Evolutionary conservation across 2,797 vertebrate genomes (phyloP), one percentile per base, ranked within the genome.

Genomic region (Valencia hispanica): DNA sequence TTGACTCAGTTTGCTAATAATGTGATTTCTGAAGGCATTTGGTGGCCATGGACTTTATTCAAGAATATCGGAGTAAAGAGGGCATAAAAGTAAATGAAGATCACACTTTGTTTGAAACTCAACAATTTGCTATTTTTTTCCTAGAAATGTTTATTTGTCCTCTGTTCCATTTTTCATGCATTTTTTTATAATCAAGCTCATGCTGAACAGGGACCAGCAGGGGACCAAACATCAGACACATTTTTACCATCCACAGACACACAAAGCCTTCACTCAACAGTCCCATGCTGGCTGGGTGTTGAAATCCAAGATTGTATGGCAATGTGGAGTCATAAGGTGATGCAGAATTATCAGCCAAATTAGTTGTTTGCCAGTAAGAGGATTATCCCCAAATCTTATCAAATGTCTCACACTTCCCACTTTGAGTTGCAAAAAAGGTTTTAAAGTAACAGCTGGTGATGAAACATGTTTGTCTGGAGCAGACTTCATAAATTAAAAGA

Each of bases 331-430:
- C 89, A 90, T 87, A 89, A 89, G 86, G 86, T 93, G 92, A 93
- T 84, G 57, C 86, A 68, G 89, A 93, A 93, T 94, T 94, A 94
- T 95, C 93, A 88, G 92, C 79, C 83, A 94, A 95, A 95, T 95
- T 77, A 94, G 92, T 90, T 94, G 93, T 94, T 95, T 95, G 93
- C 88, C 79, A 81, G 83, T 94, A 95, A 95, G 91, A 92, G 82
- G 94, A 92, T 95, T 94, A 90, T 34, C 27, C 77, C 83, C 88
- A 92, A 91, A 90, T 93, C 92, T 93, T 88, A 91, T 93, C 89
- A 91, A 88, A 90, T 84, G 90, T 87, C 94, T 92, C 85, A 86
- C 90, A 83, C 81, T 90, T 88, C 86, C 81, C 87, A 83, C 85
- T 84, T 83, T 84, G 84, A 76, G 78, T 68, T 78, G 78, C 76